Base-by-base conservation (phyloP, 1,140 invertebrate species). In the Drosophila lini region DNA sequence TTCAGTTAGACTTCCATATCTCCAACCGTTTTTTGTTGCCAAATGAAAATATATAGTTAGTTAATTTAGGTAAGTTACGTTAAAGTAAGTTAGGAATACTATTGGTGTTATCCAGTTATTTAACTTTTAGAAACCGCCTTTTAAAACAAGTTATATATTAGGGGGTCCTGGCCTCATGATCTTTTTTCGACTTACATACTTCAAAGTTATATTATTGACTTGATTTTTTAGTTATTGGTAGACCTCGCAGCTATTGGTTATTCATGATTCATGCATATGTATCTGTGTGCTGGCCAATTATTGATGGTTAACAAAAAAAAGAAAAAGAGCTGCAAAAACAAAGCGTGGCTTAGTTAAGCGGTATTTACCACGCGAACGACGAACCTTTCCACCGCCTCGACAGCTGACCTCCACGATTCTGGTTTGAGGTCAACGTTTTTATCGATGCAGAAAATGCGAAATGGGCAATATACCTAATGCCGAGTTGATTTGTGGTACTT, bases 401-500 rank as follows among this genome's bases (percentile, higher is more conserved):
- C 34, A 28, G 50, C 55, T 69, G 81, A 84, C 84, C 84, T 88
- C 80, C 77, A 64, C 70, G 47, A 60, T 85, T 60, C 50, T 55
- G 40, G 47, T 50, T 88, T 90, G 84, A 88, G 84, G 84, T 88
- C 84, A 88, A 90, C 74, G 78, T 50, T 71, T 80, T 84, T 75
- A 81, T 73, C 69, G 81, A 78, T 89, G 84, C 76, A 86, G 76
- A 86, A 86, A 86, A 56, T 50, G 45, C 53, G 58, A 31, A 61
- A 47, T 61, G 57, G 41, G 15, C 28, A 60, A 31, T 65, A 36
- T 45, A 50, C 5, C 44, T 48, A 41, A 41, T 41, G 31, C 15
- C 19, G 13, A 61, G 19, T 50, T 41, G 9, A 34, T 44, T 36
- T 9, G 36, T n/a, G 28, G 19, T 36, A 15, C 11, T 41, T 11